Percentiles rank a stretch among this genome's conserved stretches.
phyloP scores from a whole-genome alignment of 2,888 invertebrate species.

The Chromoteleia sp. region DNA sequence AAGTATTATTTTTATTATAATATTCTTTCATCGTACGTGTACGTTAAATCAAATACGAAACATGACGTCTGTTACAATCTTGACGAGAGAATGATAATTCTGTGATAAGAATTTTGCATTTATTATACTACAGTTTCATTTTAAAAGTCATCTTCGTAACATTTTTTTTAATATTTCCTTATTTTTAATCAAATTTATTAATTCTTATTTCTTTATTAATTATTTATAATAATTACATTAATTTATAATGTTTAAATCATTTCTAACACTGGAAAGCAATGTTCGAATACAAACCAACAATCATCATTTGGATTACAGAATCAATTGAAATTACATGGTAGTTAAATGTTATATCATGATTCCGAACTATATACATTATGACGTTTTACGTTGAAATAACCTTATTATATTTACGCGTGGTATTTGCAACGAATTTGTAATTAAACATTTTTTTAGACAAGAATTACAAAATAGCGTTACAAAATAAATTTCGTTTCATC shows the following conservation, averaged over 20 bases:
- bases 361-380: not conserved
- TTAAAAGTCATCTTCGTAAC: too few species aligned
- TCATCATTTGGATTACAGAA: not conserved
- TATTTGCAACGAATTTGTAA: not conserved
- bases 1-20: constrained; percentile 3
- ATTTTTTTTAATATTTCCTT: too few species aligned
- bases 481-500: not conserved
- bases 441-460: constrained; percentile 6
- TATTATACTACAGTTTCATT: not conserved
- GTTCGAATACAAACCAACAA: not conserved
- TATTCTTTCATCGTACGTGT: not conserved
- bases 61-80: not conserved
- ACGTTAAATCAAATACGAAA: constrained; percentile 6
- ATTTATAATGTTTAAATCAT: too few species aligned
- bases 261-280: too few species aligned
- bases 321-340: not conserved
- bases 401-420: too few species aligned
- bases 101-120: constrained; percentile 2
- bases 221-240: too few species aligned
- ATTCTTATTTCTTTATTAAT: too few species aligned
- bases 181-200: too few species aligned
- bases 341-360: not conserved
- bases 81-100: not conserved
- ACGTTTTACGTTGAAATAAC: not conserved
- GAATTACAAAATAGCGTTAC: too few species aligned